Percentiles rank a stretch among this genome's conserved stretches.
Conservation (phyloP, 2,888 invertebrate species). For the Agrotis puta region DNA sequence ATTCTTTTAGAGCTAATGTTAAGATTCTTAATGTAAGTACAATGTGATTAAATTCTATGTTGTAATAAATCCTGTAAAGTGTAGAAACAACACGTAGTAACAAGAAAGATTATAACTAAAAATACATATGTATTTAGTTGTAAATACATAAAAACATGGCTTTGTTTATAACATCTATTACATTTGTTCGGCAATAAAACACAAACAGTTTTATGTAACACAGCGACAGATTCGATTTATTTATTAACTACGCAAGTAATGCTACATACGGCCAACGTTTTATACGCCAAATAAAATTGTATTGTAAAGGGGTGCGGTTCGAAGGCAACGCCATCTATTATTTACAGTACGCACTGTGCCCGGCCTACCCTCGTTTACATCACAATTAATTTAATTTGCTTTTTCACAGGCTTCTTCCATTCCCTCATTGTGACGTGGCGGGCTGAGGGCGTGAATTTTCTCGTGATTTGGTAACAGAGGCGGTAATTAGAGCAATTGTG, state of each 20-base stretch:
- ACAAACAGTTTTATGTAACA: slow-evolving; percentile 67
- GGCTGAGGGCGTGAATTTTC: slow-evolving; percentile 88
- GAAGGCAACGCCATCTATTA: slow-evolving; percentile 83
- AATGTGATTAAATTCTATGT: too few species aligned
- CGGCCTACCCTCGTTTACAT: slow-evolving; percentile 88
- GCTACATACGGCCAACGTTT: slow-evolving; percentile 67
- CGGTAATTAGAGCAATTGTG: slow-evolving; percentile 89
- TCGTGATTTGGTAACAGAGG: slow-evolving; percentile 88
- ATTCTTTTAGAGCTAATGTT: too few species aligned
- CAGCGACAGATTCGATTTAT: slow-evolving; percentile 72
- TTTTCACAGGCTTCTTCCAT: slow-evolving; percentile 90
- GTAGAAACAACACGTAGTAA: too few species aligned
- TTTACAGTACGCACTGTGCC: slow-evolving; percentile 82
- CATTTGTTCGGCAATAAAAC: slow-evolving; percentile 64
- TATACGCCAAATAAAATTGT: slow-evolving; percentile 77
- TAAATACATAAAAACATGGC: slow-evolving; percentile 53
- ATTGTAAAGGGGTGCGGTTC: slow-evolving; percentile 81
- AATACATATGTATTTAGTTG: slow-evolving; percentile 18
- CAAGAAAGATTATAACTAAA: slow-evolving; percentile 8
- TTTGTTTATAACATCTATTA: slow-evolving; percentile 55
- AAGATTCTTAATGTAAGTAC: too few species aligned
- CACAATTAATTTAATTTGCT: slow-evolving; percentile 90
- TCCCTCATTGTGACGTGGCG: slow-evolving; percentile 86
- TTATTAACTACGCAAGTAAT: slow-evolving; percentile 71
- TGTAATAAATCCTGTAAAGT: too few species aligned